A percentile compares a stretch with the other conserved stretches of the same genome.
Evolutionary conservation across 2,113 vertebrate species (phyloP).

Genomic region (Loxodonta africana): DNA sequence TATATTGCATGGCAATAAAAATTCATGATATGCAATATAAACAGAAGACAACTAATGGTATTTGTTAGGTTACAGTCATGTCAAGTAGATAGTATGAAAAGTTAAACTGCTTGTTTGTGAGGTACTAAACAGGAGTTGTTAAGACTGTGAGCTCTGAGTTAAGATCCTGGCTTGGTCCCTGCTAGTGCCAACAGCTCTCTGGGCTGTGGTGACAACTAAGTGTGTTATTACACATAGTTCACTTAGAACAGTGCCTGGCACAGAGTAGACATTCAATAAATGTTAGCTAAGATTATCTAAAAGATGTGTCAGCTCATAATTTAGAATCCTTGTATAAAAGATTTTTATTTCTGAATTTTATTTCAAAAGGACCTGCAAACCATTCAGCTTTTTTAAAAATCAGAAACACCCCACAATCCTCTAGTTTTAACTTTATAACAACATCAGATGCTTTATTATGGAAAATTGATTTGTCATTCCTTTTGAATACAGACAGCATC

Average conservation of each 20-base stretch:
- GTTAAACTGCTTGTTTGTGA: not conserved
- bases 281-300: not conserved
- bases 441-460: not conserved
- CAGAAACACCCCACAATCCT: not conserved
- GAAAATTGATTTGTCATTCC: slow-evolving; percentile 17
- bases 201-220: not conserved
- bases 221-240: not conserved
- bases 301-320: not conserved
- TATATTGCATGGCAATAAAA: not conserved
- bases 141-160: not conserved
- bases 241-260: not conserved
- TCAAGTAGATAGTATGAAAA: not conserved
- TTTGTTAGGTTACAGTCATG: not conserved
- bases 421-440: not conserved
- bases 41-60: not conserved
- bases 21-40: not conserved
- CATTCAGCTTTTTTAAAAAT: slow-evolving; percentile 11
- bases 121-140: not conserved
- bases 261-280: not conserved
- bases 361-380: slow-evolving; percentile 43
- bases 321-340: slow-evolving; percentile 28
- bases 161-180: not conserved
- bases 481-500: not conserved
- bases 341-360: slow-evolving; percentile 38
- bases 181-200: not conserved